Evolutionary conservation across 2,797 vertebrate species (phyloP).

Genomic region (Pteropus rufus): DNA sequence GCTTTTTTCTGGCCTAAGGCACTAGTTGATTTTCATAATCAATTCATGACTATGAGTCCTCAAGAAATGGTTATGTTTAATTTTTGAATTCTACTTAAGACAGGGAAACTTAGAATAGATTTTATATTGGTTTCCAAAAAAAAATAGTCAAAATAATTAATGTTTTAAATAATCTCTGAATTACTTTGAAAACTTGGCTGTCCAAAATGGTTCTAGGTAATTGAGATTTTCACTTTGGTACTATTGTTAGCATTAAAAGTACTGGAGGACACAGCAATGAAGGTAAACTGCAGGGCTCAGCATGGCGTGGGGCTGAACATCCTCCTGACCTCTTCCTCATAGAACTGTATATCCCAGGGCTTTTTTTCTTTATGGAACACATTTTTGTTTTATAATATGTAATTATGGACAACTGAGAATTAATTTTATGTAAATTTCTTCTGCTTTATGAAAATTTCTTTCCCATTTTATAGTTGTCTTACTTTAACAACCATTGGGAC

Average conservation of each 20-base stretch:
- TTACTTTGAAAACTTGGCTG: neutral
- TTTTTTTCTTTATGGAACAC: neutral
- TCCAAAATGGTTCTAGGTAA: neutral
- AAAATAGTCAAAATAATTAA: conserved; percentile 30
- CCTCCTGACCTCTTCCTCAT: neutral
- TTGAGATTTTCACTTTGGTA: neutral
- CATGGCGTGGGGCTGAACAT: neutral
- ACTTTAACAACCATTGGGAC: neutral
- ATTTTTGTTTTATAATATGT: conserved; percentile 10
- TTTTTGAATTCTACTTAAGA: conserved; percentile 24
- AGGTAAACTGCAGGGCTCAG: neutral
- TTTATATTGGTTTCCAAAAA: neutral
- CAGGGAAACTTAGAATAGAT: neutral
- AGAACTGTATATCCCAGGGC: neutral
- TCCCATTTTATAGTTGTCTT: neutral
- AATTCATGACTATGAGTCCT: neutral
- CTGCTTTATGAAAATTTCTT: neutral
- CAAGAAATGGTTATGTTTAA: conserved; percentile 33
- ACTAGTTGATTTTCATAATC: conserved; percentile 39
- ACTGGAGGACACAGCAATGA: neutral
- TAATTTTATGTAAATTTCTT: neutral
- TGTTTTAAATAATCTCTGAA: conserved; percentile 33
- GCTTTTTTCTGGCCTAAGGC: neutral
- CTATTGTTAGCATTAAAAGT: neutral
- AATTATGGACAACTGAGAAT: neutral